Evolutionary conservation across 2,797 vertebrate genomes (phyloP).

Genomic region (Adelosebastes latens): DNA sequence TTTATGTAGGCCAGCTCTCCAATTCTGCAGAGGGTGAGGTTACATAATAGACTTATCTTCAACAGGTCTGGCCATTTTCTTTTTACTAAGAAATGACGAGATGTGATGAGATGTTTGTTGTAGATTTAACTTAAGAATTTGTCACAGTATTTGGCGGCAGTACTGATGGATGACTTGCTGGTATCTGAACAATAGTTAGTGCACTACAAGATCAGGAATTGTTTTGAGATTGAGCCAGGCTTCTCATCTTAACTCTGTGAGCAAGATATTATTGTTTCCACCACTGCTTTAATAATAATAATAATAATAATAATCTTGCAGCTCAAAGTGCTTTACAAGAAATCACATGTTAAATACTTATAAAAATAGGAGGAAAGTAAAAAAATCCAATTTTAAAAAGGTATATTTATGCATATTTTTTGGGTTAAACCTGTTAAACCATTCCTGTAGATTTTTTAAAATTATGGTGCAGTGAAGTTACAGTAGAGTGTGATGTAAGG

Average conservation of each 20-base stretch:
- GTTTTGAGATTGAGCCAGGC: not conserved
- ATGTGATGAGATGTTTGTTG: not conserved
- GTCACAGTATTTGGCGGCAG: not conserved
- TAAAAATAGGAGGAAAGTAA: not conserved
- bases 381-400: not conserved
- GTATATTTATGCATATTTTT: not conserved
- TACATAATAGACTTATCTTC: conserved; percentile 26
- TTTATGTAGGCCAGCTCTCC: conserved; percentile 14
- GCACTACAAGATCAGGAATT: not conserved
- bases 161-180: not conserved
- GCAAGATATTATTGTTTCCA: too few relatives aligned
- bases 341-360: not conserved
- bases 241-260: not conserved
- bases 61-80: not conserved
- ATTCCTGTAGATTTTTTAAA: not conserved
- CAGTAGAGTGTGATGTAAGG: not conserved
- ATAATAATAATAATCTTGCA: not conserved
- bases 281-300: not conserved
- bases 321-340: too few relatives aligned
- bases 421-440: not conserved
- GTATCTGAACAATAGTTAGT: too few relatives aligned
- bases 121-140: not conserved
- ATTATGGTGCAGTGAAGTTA: not conserved
- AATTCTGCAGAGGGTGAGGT: not conserved
- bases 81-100: conserved; percentile 8